Base-by-base conservation (phyloP, 1,140 invertebrate species). In the Ylistrum balloti region DNA sequence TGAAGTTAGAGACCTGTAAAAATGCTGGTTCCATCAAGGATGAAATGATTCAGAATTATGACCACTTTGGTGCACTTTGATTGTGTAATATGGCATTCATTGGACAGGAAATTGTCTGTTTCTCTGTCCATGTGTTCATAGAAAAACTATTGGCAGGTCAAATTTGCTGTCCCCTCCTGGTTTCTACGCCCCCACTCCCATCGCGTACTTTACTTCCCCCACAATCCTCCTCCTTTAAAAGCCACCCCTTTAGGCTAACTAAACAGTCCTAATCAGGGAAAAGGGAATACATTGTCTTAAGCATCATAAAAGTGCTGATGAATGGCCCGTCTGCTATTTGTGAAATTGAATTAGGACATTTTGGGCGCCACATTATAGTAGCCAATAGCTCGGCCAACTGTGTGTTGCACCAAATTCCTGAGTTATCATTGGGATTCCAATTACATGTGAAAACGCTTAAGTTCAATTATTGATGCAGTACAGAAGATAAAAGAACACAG, bases 381-480 rank as follows among this genome's bases (percentile, higher is more conserved):
- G 56, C 56, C 56, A 74, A 74, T 74, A 74, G 56, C 56, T 28
- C 28, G 56, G 22, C 56, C 56, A 74, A 74, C 56, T 9, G 56
- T 74, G 56, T 74, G 56, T 74, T 74, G 56, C 56, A 74, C 56
- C 56, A 74, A 74, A n/a, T 28, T 74, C 9, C 56, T 28, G n/a
- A 28, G 56, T 28, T 74, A 74, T 74, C 56, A 28, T 74, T 74
- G 56, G 56, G 11, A 74, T 74, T 28, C 56, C 56, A 74, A 74
- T 74, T 28, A 74, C 56, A 74, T 17, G 56, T 74, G 56, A 74
- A 74, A 74, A 74, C 56, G n/a, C 22, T 74, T 28, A 74, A 74
- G 56, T 74, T 74, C 56, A 74, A 74, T 74, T 74, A 74, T 74
- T 74, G 56, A 74, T 74, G 56, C 22, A 74, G 56, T 74, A 74